phyloP scores from a whole-genome alignment of 2,113 vertebrate species.

The Zonotrichia leucophrys region DNA sequence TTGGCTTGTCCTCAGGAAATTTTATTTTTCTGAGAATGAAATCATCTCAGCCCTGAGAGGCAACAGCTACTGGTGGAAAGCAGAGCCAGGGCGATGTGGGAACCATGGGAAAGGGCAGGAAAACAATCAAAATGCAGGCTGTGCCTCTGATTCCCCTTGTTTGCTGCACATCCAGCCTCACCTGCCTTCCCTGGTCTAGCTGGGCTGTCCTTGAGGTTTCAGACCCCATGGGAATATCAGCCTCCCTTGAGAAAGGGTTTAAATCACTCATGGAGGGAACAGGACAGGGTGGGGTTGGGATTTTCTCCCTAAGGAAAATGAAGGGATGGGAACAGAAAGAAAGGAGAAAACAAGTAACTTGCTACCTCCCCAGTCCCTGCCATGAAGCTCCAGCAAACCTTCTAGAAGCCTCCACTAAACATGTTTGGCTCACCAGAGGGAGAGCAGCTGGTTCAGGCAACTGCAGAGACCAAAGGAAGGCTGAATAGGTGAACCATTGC shows the following conservation, averaged over 20 bases:
- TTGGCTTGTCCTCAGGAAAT: neutral
- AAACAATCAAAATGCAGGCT: neutral
- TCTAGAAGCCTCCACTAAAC: neutral
- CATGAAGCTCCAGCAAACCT: neutral
- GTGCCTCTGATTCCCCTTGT: neutral
- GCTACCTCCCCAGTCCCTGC: neutral
- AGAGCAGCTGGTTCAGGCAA: neutral
- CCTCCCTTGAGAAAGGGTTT: neutral
- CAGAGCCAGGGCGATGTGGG: neutral
- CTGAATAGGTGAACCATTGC: neutral
- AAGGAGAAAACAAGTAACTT: neutral
- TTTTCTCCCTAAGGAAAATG: neutral
- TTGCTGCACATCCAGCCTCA: neutral
- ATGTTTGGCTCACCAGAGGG: neutral
- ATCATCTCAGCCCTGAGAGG: neutral
- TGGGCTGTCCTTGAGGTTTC: neutral
- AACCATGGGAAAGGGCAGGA: neutral
- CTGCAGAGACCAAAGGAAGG: neutral
- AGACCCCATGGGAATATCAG: neutral
- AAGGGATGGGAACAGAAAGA: neutral
- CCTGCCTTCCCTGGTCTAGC: neutral
- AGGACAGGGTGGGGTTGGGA: neutral
- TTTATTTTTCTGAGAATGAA: neutral
- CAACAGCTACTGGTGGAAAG: neutral
- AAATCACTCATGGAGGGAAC: neutral